Conservation (phyloP, 2,888 invertebrate species). For the Mongoloraphidia duomilia region DNA sequence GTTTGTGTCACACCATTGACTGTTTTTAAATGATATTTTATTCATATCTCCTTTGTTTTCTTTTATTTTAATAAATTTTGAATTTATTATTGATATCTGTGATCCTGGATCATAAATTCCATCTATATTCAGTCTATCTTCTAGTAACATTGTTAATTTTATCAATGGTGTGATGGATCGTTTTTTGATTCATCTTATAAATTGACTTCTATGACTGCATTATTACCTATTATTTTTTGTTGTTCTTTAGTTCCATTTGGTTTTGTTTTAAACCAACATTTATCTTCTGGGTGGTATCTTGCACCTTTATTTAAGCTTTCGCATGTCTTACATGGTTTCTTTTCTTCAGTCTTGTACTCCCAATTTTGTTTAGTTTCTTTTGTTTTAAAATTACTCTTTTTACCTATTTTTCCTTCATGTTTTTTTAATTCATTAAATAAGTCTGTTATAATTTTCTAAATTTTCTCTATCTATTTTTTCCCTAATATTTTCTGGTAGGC, state of each 20-base stretch:
- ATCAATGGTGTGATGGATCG: constrained; percentile 16
- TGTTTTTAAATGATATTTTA: constrained; percentile 12
- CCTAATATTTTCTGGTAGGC: constrained; percentile 16
- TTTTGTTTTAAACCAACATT: constrained; percentile 14
- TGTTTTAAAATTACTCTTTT: constrained; percentile 6
- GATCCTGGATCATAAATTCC: constrained; percentile 14
- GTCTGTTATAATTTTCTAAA: constrained; percentile 4
- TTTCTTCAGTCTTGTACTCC: constrained; percentile 13
- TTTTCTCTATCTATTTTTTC: constrained; percentile 15
- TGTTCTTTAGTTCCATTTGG: constrained; percentile 12
- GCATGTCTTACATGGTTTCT: constrained; percentile 15
- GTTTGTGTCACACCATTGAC: constrained; percentile 16
- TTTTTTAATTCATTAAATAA: constrained; percentile 9
- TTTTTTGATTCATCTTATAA: constrained; percentile 14
- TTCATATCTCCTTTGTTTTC: constrained; percentile 11
- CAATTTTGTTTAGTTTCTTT: constrained; percentile 12
- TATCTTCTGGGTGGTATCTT: constrained; percentile 12
- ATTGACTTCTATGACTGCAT: constrained; percentile 15
- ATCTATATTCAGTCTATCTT: constrained; percentile 9
- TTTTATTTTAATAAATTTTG: constrained; percentile 14
- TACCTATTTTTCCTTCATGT: constrained; percentile 8
- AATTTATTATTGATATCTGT: constrained; percentile 14
- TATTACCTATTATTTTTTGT: constrained; percentile 12
- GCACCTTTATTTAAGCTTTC: constrained; percentile 16
- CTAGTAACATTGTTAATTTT: constrained; percentile 9